A percentile compares a stretch with the other conserved stretches of the same genome.
Evolutionary conservation across 2,797 vertebrate genomes (phyloP).

Genomic region (Mycteria americana): DNA sequence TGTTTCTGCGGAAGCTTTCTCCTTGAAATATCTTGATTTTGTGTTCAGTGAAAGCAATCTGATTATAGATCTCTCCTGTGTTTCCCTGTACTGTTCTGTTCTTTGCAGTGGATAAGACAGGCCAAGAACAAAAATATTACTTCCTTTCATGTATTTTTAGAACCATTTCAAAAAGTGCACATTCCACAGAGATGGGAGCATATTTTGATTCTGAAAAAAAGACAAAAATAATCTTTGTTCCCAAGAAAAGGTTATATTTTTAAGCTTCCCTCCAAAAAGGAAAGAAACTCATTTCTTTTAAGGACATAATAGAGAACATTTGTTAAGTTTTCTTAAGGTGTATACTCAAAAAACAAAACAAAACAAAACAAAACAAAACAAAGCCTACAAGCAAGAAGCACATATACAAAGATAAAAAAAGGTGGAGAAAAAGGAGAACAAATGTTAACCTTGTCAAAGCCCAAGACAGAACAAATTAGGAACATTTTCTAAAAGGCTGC

Average conservation of each 20-base stretch:
- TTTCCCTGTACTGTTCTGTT: background rate
- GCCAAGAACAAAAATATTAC: slow-evolving; percentile 6
- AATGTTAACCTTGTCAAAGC: background rate
- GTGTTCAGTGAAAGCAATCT: background rate
- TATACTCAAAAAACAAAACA: background rate
- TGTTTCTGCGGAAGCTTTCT: background rate
- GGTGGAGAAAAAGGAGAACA: background rate
- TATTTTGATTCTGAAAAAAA: background rate
- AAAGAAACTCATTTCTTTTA: background rate
- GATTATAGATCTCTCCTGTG: background rate
- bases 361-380: background rate
- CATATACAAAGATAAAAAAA: background rate
- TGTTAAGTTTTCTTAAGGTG: background rate
- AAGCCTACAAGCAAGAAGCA: background rate
- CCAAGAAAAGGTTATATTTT: background rate
- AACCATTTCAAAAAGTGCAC: background rate
- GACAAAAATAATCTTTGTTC: background rate
- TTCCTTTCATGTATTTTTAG: background rate
- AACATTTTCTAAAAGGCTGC: background rate
- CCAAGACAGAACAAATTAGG: background rate
- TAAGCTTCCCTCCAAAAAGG: background rate
- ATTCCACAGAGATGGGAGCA: background rate
- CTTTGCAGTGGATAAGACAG: background rate
- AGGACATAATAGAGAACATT: background rate
- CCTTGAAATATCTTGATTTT: slow-evolving; percentile 20